phyloP scores from a whole-genome alignment of 2,797 vertebrate species.

The Numenius phaeopus region DNA sequence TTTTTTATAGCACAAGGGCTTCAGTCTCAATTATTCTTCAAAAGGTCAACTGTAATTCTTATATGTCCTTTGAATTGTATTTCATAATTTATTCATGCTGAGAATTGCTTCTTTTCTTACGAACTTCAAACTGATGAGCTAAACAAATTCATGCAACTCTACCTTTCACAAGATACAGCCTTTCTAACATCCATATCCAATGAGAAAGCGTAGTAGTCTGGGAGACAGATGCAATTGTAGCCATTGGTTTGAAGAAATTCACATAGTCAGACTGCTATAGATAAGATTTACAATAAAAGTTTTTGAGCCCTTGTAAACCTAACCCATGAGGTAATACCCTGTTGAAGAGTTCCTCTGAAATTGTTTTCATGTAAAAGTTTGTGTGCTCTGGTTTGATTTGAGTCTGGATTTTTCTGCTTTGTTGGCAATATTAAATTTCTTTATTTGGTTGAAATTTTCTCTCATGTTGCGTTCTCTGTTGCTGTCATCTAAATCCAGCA shows the following conservation, averaged over 20 bases:
- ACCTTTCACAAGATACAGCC: not conserved
- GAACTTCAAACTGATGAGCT: not conserved
- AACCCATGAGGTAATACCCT: not conserved
- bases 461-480: not conserved
- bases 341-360: not conserved
- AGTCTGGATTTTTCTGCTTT: not conserved
- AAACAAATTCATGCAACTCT: not conserved
- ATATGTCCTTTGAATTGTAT: not conserved
- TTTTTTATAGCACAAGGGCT: not conserved
- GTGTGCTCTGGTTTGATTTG: not conserved
- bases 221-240: not conserved
- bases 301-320: not conserved
- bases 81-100: not conserved
- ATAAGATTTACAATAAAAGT: not conserved
- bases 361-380: not conserved
- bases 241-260: not conserved
- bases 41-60: not conserved
- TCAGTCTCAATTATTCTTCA: not conserved
- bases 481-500: not conserved
- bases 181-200: not conserved
- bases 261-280: not conserved
- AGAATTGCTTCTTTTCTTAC: not conserved
- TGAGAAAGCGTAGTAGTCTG: not conserved
- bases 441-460: not conserved
- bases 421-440: not conserved